Conservation (phyloP, 2,888 invertebrate species). For the Phoenoteleia sp. region DNA sequence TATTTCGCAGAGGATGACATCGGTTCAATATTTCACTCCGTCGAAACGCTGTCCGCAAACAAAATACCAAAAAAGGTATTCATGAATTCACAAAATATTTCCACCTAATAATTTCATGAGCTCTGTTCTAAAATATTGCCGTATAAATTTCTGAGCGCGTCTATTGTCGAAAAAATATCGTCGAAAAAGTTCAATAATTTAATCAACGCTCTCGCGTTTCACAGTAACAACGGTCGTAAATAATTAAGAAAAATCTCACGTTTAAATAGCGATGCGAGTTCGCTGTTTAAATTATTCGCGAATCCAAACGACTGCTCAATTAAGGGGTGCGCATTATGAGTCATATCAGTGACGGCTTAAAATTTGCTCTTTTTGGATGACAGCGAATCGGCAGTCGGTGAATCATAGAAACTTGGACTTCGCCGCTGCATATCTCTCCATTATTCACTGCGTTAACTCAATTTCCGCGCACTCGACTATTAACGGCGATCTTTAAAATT, state of each 20-base stretch:
- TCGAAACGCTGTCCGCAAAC: neutral
- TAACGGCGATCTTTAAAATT: constrained; percentile 27
- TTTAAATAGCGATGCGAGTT: neutral
- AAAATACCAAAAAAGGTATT: neutral
- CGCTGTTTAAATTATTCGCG: too few relatives aligned
- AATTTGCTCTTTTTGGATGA: constrained; percentile 10
- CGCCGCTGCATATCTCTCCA: constrained; percentile 42
- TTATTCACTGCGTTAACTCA: constrained; percentile 51
- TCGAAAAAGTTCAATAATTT: neutral
- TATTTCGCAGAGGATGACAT: neutral
- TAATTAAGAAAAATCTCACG: neutral
- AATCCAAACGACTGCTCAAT: too few relatives aligned
- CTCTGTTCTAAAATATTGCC: neutral
- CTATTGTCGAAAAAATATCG: too few relatives aligned
- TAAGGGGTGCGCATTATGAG: too few relatives aligned
- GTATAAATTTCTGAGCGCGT: too few relatives aligned
- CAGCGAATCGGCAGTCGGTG: constrained; percentile 21
- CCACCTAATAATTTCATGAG: neutral
- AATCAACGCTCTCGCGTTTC: too few relatives aligned
- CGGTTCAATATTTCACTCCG: constrained; percentile 1
- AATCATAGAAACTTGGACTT: constrained; percentile 33
- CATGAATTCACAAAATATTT: constrained; percentile 18
- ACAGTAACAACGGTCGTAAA: too few relatives aligned
- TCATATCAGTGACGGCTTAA: neutral
- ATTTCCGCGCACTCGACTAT: constrained; percentile 37